A percentile compares a stretch with the other conserved stretches of the same genome.
phyloP scores from a whole-genome alignment of 2,113 vertebrate genomes.

The Irena cyanogastra region DNA sequence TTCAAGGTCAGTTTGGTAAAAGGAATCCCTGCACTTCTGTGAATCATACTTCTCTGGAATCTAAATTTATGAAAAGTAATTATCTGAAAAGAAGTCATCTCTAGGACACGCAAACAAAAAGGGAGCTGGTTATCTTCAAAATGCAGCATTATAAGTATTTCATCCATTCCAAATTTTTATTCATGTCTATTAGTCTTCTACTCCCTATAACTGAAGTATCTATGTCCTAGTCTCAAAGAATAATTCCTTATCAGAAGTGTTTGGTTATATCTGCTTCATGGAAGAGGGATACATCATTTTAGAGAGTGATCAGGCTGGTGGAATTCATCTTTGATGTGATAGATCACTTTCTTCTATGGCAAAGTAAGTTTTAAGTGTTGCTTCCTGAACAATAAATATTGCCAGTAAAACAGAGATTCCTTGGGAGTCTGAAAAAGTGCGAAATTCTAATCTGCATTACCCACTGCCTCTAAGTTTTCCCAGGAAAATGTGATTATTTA shows the following conservation, averaged over 20 bases:
- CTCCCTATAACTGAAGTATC: not conserved
- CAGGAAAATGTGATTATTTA: not conserved
- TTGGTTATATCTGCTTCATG: not conserved
- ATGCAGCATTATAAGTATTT: not conserved
- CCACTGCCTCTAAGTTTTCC: not conserved
- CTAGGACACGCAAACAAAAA: not conserved
- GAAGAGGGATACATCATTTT: not conserved
- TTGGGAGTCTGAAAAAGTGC: not conserved
- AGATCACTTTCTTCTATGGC: not conserved
- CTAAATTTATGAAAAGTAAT: not conserved
- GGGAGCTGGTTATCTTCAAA: not conserved
- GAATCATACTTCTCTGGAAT: not conserved
- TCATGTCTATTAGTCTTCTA: not conserved
- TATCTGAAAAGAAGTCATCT: not conserved
- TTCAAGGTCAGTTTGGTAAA: not conserved
- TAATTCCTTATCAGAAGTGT: not conserved
- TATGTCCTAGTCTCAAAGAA: not conserved
- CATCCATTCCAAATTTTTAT: not conserved
- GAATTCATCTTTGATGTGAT: not conserved
- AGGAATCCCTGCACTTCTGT: not conserved
- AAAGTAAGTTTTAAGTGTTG: not conserved
- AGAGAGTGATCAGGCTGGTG: not conserved
- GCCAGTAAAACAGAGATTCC: not conserved
- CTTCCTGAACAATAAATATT: not conserved
- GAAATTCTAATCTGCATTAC: not conserved